phyloP scores from a whole-genome alignment of 1,140 invertebrate species.

The Tribolium castaneum region DNA sequence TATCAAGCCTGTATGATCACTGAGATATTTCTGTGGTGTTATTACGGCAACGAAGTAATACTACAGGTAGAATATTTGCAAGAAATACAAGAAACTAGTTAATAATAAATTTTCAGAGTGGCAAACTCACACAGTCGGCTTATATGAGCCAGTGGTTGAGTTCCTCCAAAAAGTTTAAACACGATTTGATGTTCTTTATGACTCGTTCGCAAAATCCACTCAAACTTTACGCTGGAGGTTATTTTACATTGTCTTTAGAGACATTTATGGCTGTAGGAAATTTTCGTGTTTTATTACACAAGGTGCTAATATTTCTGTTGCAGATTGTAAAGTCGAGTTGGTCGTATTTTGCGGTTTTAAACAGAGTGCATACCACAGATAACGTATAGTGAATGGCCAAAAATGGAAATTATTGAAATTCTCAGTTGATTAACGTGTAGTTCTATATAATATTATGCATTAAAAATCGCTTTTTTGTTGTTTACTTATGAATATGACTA shows the following conservation, averaged over 20 bases:
- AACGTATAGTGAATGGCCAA: neutral
- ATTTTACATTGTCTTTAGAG: slow-evolving; percentile 52
- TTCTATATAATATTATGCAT: no score
- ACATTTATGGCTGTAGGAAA: slow-evolving; percentile 50
- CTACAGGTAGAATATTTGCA: slow-evolving; percentile 54
- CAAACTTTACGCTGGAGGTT: slow-evolving; percentile 50
- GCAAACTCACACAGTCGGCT: slow-evolving; percentile 44
- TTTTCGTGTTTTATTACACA: no score
- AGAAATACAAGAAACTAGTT: neutral
- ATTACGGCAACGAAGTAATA: slow-evolving; percentile 59
- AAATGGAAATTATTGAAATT: no score
- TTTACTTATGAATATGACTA: no score
- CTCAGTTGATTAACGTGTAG: no score
- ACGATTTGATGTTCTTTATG: slow-evolving; percentile 53
- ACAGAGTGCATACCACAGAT: neutral
- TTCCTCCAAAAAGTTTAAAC: slow-evolving; percentile 43
- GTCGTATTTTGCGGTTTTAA: slow-evolving; percentile 8
- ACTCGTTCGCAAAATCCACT: slow-evolving; percentile 48
- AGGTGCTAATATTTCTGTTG: neutral
- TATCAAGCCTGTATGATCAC: slow-evolving; percentile 57
- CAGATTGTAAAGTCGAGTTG: slow-evolving; percentile 13
- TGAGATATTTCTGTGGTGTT: slow-evolving; percentile 58
- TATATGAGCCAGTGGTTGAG: slow-evolving; percentile 51
- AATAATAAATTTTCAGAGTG: slow-evolving; percentile 50
- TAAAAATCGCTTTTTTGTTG: no score